Evolutionary conservation across 2,113 vertebrate species (phyloP).

Genomic region (Zootoca vivipara): DNA sequence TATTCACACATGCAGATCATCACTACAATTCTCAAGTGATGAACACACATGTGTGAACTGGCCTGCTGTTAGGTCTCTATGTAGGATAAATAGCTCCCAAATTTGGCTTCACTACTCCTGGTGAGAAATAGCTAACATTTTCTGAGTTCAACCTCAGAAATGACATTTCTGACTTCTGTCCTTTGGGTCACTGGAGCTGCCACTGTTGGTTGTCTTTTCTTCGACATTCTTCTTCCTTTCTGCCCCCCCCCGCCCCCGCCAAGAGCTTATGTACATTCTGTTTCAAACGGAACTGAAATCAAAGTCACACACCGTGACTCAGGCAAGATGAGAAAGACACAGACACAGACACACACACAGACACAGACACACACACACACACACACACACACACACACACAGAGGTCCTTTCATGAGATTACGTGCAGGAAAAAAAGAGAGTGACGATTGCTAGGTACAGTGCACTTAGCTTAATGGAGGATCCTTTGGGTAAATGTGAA

Average conservation of each 20-base stretch:
- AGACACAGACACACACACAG: neutral
- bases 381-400: too few species aligned
- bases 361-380: too few species aligned
- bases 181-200: neutral
- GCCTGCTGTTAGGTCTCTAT: neutral
- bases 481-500: neutral
- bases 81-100: neutral
- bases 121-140: neutral
- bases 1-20: neutral
- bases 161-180: neutral
- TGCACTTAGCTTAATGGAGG: neutral
- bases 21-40: neutral
- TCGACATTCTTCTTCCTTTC: neutral
- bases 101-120: neutral
- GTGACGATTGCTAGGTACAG: slow-evolving; percentile 16
- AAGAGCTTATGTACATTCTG: neutral
- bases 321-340: neutral
- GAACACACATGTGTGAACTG: neutral
- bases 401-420: neutral
- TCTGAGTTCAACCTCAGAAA: neutral
- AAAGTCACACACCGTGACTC: fast-evolving
- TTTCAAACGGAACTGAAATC: slow-evolving; percentile 11
- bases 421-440: neutral
- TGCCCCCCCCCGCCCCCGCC: neutral
- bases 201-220: neutral